Evolutionary conservation across 2,113 vertebrate genomes (phyloP).

Genomic region (Chrysochloris asiatica): DNA sequence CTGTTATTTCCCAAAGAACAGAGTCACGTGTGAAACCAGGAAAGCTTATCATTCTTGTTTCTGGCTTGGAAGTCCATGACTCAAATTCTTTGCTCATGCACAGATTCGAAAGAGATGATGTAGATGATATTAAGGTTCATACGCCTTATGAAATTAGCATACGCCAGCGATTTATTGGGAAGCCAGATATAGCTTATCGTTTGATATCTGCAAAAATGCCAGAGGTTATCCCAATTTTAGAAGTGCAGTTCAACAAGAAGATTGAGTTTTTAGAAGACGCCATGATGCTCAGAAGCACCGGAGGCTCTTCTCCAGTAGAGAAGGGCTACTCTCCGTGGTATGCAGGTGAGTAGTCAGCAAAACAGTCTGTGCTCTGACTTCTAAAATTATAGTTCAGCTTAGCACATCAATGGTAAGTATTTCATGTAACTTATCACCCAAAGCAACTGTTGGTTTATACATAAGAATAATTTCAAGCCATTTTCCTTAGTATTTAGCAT

Average conservation of each 20-base stretch:
- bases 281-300: constrained; percentile 79
- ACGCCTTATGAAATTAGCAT: constrained; percentile 92
- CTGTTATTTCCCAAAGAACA: constrained; percentile 86
- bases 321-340: constrained; percentile 80
- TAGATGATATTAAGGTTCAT: constrained; percentile 92
- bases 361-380: not conserved
- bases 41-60: constrained; percentile 86
- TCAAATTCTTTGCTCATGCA: constrained; percentile 86
- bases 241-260: constrained; percentile 92
- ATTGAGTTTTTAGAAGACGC: constrained; percentile 88
- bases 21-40: constrained; percentile 88
- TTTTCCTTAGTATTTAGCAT: not conserved
- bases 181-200: constrained; percentile 88
- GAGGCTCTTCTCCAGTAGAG: constrained; percentile 81
- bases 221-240: constrained; percentile 86
- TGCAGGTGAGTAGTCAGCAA: constrained; percentile 83
- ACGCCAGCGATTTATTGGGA: constrained; percentile 93
- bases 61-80: constrained; percentile 90
- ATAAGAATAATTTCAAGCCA: not conserved
- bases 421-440: too few relatives aligned
- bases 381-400: not conserved
- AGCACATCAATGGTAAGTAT: accelerated
- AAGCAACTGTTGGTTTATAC: not conserved
- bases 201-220: constrained; percentile 94
- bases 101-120: constrained; percentile 88